Evolutionary conservation across 2,888 invertebrate genomes (phyloP).

Genomic region (Spodoptera littoralis): DNA sequence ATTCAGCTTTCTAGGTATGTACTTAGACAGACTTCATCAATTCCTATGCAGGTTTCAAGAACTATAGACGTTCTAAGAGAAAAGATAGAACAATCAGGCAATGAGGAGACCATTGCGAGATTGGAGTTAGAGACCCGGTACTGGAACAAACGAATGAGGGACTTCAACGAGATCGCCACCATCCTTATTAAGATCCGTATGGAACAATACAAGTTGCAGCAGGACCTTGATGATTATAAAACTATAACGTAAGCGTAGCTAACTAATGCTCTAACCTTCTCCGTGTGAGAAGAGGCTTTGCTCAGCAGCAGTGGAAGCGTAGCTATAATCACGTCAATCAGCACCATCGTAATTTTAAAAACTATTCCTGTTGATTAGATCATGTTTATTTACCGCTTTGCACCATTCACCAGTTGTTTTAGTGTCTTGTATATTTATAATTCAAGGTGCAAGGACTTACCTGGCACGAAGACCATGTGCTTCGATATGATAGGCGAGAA

Average conservation of each 20-base stretch:
- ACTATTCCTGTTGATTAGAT: no score
- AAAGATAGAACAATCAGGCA: conserved; percentile 65
- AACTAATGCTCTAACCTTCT: no score
- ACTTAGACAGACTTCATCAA: not conserved
- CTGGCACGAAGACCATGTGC: conserved; percentile 58
- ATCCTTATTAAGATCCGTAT: conserved; percentile 61
- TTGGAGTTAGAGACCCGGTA: conserved; percentile 66
- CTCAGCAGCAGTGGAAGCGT: no score
- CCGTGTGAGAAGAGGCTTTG: no score
- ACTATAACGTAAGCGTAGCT: conserved; percentile 56
- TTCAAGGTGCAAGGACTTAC: conserved; percentile 61
- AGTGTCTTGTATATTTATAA: not conserved
- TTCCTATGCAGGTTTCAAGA: conserved; percentile 18
- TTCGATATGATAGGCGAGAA: conserved; percentile 63
- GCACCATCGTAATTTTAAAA: no score
- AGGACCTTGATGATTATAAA: conserved; percentile 58
- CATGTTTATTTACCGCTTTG: no score
- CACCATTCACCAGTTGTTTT: no score
- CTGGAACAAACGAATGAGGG: conserved; percentile 65
- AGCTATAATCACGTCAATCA: no score
- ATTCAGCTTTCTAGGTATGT: no score
- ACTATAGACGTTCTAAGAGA: conserved; percentile 61
- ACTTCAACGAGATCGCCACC: conserved; percentile 65
- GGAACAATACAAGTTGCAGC: conserved; percentile 57
- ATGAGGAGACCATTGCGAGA: conserved; percentile 53